Base-by-base conservation (phyloP, 2,888 invertebrate species). In the Lymantria monacha region DNA sequence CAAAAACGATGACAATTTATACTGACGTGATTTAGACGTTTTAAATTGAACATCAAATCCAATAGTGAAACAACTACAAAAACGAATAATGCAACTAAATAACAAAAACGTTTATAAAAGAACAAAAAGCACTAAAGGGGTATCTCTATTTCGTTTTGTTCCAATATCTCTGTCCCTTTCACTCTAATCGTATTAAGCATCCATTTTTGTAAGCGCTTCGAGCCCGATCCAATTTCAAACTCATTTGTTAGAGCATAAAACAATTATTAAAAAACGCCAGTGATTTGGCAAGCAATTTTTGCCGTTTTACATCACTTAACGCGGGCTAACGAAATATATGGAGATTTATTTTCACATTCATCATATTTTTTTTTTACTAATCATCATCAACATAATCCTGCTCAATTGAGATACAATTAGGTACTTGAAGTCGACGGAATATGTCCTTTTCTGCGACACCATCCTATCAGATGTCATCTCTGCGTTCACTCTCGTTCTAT, bases 211-310 rank as follows among this genome's bases (percentile, higher is more conserved):
- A 81, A 85, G 88, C 88, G 90, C 86, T 83, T 67, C 71, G 83
- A 85, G 88, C 88, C 88, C 85, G 93, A 93, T 93, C 91, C 93
- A 93, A 93, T 93, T 93, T 92, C 93, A 93, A 93, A 93, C 92
- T 93, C 93, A 93, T 93, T 93, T 93, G 93, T 93, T 89, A 90
- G 79, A 81, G 82, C 79, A 83, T 91, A 90, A 90, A 89, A 83
- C 89, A 89, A 91, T 91, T 91, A 91, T 90, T 90, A 90, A 90
- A 91, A 90, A 90, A 90, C 87, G 81, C 82, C 83, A 75, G 87
- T 83, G 87, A 89, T 86, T 88, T 83, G 81, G 69, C 71, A 76
- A 76, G 77, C 82, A 83, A 88, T 87, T 89, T 88, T 86, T 84
- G 81, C 76, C 83, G 74, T 81, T 86, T 85, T 81, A 82, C 79